Evolutionary conservation across 1,140 invertebrate species (phyloP), one percentile per base, ranked within the genome.

Genomic region (Aphelenchoides besseyi): DNA sequence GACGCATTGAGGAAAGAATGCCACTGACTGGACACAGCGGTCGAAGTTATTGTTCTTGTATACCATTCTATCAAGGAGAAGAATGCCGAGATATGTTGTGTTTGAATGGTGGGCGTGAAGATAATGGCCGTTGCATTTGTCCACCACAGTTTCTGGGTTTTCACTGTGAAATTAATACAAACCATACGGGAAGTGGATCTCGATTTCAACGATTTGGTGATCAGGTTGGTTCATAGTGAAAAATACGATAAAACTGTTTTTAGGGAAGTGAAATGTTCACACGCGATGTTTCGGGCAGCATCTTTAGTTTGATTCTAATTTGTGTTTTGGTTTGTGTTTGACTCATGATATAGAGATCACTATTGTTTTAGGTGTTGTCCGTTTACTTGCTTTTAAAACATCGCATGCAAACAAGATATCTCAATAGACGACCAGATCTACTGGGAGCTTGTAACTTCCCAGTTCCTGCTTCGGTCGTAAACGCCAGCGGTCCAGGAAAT

Each of bases 311-410:
- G 2, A 75, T 83, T 28, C 84, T 83, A 82, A 84, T 83, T 26
- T 68, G 80, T 12, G 80, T 81, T 1, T 55, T 82, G 37, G 61
- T 68, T 69, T 52, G 28, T 18, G 16, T 16, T 18, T 9, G 18
- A 16, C 18, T 16, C 16, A n/a, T 16, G 57, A 12, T 53, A 16
- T 61, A 9, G 12, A 61, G 16, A 61, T 61, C 57, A 53, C 30
- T 29, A 18, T 74, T 32, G 63, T 77, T 1, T 48, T 59, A 8
- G 1, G 82, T 82, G 9, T 70, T 84, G 16, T 75, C 71, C 18
- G 83, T 83, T 82, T 83, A 83, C 69, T 70, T 83, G 33, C 67
- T 83, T 36, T 79, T 83, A 78, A 83, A 83, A 55, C 82, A 84
- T 72, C 73, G 82, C 53, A 84, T 83, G 82, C 81, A 83, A 37